These are phyloP conservation scores for Amphiprion percula DNA, from an alignment of 2,113 vertebrate genomes.

Conservation along the genomic window DNA sequence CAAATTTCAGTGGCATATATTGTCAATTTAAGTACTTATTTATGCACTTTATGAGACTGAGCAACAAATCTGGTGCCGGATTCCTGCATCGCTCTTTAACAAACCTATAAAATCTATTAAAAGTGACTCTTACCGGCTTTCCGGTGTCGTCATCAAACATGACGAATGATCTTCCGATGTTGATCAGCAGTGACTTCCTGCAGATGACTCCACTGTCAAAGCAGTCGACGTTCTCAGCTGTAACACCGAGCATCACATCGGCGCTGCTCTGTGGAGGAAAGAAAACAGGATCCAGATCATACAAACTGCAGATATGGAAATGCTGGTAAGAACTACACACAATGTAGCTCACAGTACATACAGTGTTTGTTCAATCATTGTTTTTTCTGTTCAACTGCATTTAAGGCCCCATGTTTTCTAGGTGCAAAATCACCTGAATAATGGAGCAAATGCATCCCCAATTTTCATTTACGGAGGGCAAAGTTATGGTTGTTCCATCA, in stretches of 20 bases:
- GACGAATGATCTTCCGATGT: conserved; percentile 87
- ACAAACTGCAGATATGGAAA: background rate
- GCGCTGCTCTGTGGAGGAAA: conserved; percentile 84
- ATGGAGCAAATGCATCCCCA: no score
- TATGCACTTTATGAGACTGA: background rate
- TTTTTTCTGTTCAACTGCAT: no score
- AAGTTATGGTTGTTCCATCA: no score
- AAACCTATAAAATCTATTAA: no score
- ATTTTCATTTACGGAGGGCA: no score
- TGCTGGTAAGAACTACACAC: no score
- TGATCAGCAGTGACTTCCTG: conserved; percentile 91
- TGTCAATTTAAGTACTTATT: background rate
- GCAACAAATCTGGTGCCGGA: no score
- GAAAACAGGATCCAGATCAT: background rate
- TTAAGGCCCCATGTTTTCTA: no score
- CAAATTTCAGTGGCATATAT: no score
- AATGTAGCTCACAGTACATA: no score
- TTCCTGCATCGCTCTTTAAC: background rate
- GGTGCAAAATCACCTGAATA: no score
- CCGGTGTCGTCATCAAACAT: conserved; percentile 91
- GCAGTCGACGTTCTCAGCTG: conserved; percentile 92
- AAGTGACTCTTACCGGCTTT: conserved; percentile 72
- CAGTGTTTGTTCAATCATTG: no score
- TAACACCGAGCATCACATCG: conserved; percentile 87
- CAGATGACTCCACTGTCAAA: conserved; percentile 91